phyloP scores from a whole-genome alignment of 2,113 vertebrate genomes.

The Perca schrenkii region DNA sequence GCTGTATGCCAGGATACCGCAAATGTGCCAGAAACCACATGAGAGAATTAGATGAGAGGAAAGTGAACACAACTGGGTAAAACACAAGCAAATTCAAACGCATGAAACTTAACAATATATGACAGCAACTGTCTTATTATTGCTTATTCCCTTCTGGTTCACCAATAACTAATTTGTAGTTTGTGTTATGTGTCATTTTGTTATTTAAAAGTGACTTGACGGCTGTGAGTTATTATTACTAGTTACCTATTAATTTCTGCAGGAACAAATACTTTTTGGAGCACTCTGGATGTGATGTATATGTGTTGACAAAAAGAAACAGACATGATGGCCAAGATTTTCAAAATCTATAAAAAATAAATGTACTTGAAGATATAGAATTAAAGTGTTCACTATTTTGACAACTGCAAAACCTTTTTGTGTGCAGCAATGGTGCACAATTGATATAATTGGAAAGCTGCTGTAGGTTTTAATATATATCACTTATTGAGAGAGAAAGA shows the following conservation, averaged over 20 bases:
- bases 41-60: slow-evolving; percentile 72
- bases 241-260: slow-evolving; percentile 28
- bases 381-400: not conserved
- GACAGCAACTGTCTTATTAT: slow-evolving; percentile 73
- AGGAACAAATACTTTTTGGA: slow-evolving; percentile 39
- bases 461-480: slow-evolving; percentile 79
- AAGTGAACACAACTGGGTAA: slow-evolving; percentile 47
- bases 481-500: slow-evolving; percentile 74
- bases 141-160: slow-evolving; percentile 56
- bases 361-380: not conserved
- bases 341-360: not conserved
- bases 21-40: slow-evolving; percentile 76
- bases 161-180: slow-evolving; percentile 69
- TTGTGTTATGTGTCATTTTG: slow-evolving; percentile 64
- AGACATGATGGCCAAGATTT: not conserved
- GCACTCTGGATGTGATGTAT: not conserved
- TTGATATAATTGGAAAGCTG: slow-evolving; percentile 70
- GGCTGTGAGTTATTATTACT: slow-evolving; percentile 38
- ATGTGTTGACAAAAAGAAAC: not conserved
- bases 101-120: slow-evolving; percentile 60
- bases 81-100: slow-evolving; percentile 61
- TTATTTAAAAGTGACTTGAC: slow-evolving; percentile 56
- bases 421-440: slow-evolving; percentile 27
- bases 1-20: slow-evolving; percentile 63
- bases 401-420: slow-evolving; percentile 47